Evolutionary conservation across 2,888 invertebrate genomes (phyloP).

Genomic region (Ophion ventricosus): DNA sequence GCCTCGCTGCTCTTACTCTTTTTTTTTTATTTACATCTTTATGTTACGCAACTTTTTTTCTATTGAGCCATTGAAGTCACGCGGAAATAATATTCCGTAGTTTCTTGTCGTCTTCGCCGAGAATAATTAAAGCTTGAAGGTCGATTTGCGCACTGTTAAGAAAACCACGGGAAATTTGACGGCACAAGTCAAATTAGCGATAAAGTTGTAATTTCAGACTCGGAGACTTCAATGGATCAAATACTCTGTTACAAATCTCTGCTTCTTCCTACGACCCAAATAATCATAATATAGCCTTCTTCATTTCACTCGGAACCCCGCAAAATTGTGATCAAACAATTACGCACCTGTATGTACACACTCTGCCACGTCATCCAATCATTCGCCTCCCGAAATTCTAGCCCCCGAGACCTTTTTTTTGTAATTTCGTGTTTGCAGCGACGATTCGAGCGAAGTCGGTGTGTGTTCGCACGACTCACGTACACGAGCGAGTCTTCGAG

Average conservation of each 20-base stretch:
- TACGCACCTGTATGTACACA: conserved; percentile 33
- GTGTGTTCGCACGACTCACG: not conserved
- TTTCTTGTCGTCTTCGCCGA: not conserved
- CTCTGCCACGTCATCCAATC: conserved; percentile 36
- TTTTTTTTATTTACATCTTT: conserved; percentile 11
- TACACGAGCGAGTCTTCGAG: conserved; percentile 49
- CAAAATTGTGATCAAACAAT: conserved; percentile 44
- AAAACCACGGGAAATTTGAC: not conserved
- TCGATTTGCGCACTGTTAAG: too few species aligned
- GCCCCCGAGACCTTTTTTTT: conserved; percentile 6
- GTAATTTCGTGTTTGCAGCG: conserved; percentile 66
- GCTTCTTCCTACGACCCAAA: conserved; percentile 21
- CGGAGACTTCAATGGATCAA: conserved; percentile 32
- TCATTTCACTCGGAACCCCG: conserved; percentile 34
- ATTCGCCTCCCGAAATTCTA: conserved; percentile 2
- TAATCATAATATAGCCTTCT: conserved; percentile 27
- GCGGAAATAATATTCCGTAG: not conserved
- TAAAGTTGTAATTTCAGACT: too few species aligned
- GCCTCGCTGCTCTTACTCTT: conserved; percentile 33
- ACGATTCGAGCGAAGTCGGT: conserved; percentile 68
- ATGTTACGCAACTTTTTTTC: conserved; percentile 3
- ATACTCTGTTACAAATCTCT: conserved; percentile 13
- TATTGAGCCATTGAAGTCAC: conserved; percentile 20
- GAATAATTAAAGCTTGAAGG: too few species aligned
- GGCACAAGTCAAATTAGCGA: too few species aligned